Evolutionary conservation across 1,140 invertebrate genomes (phyloP), one percentile per base, ranked within the genome.

Genomic region (Magallana ariakensis): DNA sequence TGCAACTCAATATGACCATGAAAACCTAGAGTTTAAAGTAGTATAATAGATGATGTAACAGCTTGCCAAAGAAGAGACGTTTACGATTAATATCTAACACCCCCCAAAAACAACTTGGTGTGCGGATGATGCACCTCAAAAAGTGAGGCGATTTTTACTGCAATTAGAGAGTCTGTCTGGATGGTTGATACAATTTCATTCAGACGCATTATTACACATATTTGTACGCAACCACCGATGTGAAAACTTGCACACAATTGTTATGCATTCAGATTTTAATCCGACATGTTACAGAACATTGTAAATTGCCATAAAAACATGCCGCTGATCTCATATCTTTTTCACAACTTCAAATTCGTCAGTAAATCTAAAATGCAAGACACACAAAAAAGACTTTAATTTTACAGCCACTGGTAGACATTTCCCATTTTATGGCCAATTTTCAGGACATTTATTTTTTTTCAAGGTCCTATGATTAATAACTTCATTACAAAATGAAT

Each of bases 231-330:
- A 26, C 33, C 33, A 70, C 66, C 33, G 66, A 70, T 33, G 66
- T 70, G 66, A 70, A 70, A 70, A 70, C 66, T 70, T 70, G 66
- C 11, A 19, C 33, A 22, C 13, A 70, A 70, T 70, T 70, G 66
- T 70, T 26, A 26, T 26, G 66, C 66, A 33, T 70, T 13, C 22
- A 70, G 26, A 26, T 70, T 26, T 3, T 26, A 70, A 70, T 70
- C 11, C 66, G 26, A 26, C 15, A 26, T 70, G 66, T 26, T 22
- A 70, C 22, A 26, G 22, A 70, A 70, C 66, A 70, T 26, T 22
- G 33, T 33, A 33, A 33, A 33, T 33, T 33, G 33, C 33, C 33
- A 33, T 33, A 33, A 33, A 33, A 33, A 33, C 33, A 33, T 33
- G 33, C 33, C 33, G 33, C 33, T 33, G 33, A 33, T 33, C 0